phyloP scores from a whole-genome alignment of 2,888 invertebrate genomes.

The Formica aserva region DNA sequence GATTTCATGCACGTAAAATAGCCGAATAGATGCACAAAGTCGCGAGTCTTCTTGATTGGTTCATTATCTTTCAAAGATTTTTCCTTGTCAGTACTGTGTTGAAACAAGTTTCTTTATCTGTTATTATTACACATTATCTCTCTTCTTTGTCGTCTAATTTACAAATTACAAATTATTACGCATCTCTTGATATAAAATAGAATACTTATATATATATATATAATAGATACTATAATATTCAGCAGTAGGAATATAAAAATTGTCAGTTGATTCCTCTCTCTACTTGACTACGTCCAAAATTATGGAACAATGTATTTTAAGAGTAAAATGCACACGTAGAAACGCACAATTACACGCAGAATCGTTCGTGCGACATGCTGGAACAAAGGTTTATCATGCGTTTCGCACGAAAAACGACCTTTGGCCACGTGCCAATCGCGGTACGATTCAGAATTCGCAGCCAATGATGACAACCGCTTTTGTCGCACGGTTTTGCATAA shows the following conservation, averaged over 20 bases:
- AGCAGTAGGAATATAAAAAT: not conserved
- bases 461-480: constrained; percentile 68
- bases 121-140: not conserved
- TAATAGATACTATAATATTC: not conserved
- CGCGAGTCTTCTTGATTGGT: not conserved
- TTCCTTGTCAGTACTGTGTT: not conserved
- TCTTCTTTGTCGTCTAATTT: not conserved
- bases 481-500: constrained; percentile 73
- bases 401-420: constrained; percentile 76
- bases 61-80: not conserved
- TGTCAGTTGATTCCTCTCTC: not conserved
- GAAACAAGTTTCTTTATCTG: not conserved
- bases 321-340: not conserved
- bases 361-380: constrained; percentile 26
- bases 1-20: constrained; percentile 58
- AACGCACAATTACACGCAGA: not conserved
- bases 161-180: not conserved
- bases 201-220: too few species aligned
- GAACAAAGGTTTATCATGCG: constrained; percentile 69
- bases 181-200: not conserved
- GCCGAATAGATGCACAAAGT: not conserved
- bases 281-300: not conserved
- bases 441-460: constrained; percentile 65
- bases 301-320: not conserved
- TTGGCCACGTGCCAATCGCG: constrained; percentile 74